Percentiles rank a stretch among this genome's conserved stretches.
Conservation (phyloP, 2,113 vertebrate genomes). For the Seriola quinqueradiata region DNA sequence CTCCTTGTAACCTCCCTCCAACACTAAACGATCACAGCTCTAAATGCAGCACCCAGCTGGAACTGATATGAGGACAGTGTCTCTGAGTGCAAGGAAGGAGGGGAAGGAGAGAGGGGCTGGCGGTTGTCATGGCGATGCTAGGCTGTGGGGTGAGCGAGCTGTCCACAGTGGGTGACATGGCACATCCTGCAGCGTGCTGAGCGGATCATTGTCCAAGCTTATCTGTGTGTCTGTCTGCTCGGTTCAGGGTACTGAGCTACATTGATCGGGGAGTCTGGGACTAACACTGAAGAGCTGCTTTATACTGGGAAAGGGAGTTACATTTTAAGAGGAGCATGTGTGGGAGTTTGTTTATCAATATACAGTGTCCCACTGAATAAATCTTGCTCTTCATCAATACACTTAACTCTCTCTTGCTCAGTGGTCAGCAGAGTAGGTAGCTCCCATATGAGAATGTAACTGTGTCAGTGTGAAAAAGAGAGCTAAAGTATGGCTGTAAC, state of each 20-base stretch:
- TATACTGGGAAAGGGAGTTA: neutral
- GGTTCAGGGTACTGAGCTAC: constrained; percentile 46
- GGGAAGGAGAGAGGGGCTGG: constrained; percentile 53
- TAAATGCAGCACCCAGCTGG: constrained; percentile 77
- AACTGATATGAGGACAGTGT: constrained; percentile 75
- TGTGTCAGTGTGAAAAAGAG: neutral
- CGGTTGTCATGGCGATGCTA: constrained; percentile 82
- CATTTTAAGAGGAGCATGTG: constrained; percentile 27
- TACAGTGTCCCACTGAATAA: constrained; percentile 16
- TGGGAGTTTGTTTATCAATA: constrained; percentile 11
- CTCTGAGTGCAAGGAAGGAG: constrained; percentile 53
- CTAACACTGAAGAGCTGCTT: constrained; percentile 52
- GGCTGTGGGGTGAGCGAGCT: constrained; percentile 60
- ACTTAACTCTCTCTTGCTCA: constrained; percentile 7
- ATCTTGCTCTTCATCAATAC: constrained; percentile 17
- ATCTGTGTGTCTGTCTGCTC: constrained; percentile 45
- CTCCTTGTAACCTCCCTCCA: constrained; percentile 7
- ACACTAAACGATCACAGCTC: constrained; percentile 63
- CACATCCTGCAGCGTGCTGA: constrained; percentile 74
- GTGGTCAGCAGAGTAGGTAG: neutral
- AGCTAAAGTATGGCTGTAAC: neutral
- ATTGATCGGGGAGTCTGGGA: constrained; percentile 66
- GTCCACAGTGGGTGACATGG: constrained; percentile 75
- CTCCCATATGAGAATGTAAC: neutral
- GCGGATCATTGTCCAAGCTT: constrained; percentile 71